phyloP scores from a whole-genome alignment of 2,113 vertebrate species.

The Onychostruthus taczanowskii region DNA sequence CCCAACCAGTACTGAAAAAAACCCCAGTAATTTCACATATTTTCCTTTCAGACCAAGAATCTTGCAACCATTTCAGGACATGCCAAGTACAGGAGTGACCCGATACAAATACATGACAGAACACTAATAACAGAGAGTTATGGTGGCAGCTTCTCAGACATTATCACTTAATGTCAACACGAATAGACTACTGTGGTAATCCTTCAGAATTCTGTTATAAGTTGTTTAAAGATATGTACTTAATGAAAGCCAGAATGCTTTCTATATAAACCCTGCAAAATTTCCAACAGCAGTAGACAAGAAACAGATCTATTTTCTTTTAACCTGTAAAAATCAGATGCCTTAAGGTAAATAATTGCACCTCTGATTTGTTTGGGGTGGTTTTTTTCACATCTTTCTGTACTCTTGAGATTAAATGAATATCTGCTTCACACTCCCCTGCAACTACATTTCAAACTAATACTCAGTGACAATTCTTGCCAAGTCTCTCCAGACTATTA shows the following conservation, averaged over 20 bases:
- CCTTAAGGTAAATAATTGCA: not conserved
- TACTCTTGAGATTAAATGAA: not conserved
- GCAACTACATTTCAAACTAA: not conserved
- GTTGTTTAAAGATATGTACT: not conserved
- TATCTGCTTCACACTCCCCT: not conserved
- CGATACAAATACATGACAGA: not conserved
- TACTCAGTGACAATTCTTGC: not conserved
- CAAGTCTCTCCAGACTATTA: not conserved
- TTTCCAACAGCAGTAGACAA: not conserved
- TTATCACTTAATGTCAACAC: not conserved
- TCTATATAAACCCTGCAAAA: not conserved
- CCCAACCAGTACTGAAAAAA: not conserved
- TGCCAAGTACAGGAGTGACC: not conserved
- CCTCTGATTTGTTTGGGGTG: not conserved
- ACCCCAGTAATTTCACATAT: not conserved
- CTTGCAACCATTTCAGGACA: not conserved
- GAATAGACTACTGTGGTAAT: not conserved
- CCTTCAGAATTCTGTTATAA: not conserved
- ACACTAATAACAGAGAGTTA: not conserved
- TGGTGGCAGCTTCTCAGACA: not conserved
- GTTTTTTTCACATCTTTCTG: not conserved
- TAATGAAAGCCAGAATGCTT: not conserved
- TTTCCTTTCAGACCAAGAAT: not conserved
- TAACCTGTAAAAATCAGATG: not conserved
- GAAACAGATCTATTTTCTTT: not conserved